Conservation (phyloP, 1,140 invertebrate genomes). For the Drosophila arawakana region DNA sequence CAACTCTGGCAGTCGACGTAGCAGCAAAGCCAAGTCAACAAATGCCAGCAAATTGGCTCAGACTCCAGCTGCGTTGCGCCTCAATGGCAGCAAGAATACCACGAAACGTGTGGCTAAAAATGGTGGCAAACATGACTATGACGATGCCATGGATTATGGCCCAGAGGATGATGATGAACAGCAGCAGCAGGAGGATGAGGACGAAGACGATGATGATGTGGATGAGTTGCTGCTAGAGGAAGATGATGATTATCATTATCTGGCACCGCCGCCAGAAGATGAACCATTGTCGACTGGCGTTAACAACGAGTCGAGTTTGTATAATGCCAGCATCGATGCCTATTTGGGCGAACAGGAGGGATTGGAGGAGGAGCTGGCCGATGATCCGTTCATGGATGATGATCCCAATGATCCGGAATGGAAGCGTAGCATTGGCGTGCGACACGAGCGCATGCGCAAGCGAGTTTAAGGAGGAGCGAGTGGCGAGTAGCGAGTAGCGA, state of each 20-base stretch:
- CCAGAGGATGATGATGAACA: constrained; percentile 44
- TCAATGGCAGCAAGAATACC: constrained; percentile 26
- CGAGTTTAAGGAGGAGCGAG: constrained; percentile 35
- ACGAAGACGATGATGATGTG: constrained; percentile 34
- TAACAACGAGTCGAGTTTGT: constrained; percentile 31
- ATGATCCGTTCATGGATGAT: constrained; percentile 87
- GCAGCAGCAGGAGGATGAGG: constrained; percentile 40
- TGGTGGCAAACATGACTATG: constrained; percentile 25
- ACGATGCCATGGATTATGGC: constrained; percentile 47
- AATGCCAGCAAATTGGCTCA: constrained; percentile 38
- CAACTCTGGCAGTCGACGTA: constrained; percentile 50
- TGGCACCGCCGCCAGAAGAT: constrained; percentile 68
- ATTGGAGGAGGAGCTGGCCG: constrained; percentile 85
- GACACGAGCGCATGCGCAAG: constrained; percentile 45
- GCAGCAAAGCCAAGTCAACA: constrained; percentile 60
- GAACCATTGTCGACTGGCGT: constrained; percentile 29
- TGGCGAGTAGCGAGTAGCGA: not conserved
- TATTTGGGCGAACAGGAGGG: constrained; percentile 60
- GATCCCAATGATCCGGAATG: constrained; percentile 94
- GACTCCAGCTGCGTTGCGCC: constrained; percentile 4
- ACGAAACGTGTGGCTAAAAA: constrained; percentile 19
- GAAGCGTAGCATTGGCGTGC: constrained; percentile 73
- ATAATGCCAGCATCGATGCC: constrained; percentile 60
- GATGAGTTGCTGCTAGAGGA: constrained; percentile 60
- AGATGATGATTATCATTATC: constrained; percentile 73